These are phyloP conservation scores for Brachymystax lenok DNA, from an alignment of 2,797 vertebrate species.

Conservation along the genomic window DNA sequence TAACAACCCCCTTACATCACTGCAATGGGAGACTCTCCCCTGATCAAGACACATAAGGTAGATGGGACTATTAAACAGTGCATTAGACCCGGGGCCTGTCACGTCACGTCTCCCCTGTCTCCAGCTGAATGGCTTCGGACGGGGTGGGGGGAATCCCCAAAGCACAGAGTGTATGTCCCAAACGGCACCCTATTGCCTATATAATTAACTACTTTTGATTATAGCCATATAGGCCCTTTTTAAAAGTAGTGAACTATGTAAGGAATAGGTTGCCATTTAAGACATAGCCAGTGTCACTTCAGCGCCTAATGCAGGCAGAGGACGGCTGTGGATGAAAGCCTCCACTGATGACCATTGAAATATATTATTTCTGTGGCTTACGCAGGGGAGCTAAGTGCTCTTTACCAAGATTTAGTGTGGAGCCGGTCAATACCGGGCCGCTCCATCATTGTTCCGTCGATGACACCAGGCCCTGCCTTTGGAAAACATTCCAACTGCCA, in stretches of 20 bases:
- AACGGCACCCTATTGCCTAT: not conserved
- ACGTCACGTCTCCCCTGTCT: slow-evolving; percentile 18
- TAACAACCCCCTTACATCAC: slow-evolving; percentile 1
- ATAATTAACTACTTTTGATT: too few relatives aligned
- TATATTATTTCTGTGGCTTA: slow-evolving; percentile 76
- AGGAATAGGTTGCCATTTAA: not conserved
- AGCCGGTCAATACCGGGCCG: slow-evolving; percentile 60
- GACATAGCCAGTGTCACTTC: slow-evolving; percentile 28
- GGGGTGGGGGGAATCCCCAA: slow-evolving; percentile 52
- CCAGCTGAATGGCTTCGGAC: not conserved
- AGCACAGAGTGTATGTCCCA: slow-evolving; percentile 33
- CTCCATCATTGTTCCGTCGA: slow-evolving; percentile 76
- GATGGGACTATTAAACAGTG: slow-evolving; percentile 27
- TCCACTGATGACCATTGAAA: slow-evolving; percentile 78
- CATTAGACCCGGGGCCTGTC: slow-evolving; percentile 36
- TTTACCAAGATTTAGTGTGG: slow-evolving; percentile 75
- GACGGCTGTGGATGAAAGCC: slow-evolving; percentile 73
- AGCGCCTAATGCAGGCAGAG: slow-evolving; percentile 59
- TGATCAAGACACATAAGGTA: not conserved
- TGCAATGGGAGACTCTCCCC: not conserved
- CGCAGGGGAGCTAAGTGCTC: slow-evolving; percentile 73
- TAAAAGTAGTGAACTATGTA: not conserved
- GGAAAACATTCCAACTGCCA: slow-evolving; percentile 57
- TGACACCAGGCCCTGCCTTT: slow-evolving; percentile 69
- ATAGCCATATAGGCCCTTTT: not conserved